Conservation (phyloP, 2,113 vertebrate genomes). For the Geococcyx californianus region DNA sequence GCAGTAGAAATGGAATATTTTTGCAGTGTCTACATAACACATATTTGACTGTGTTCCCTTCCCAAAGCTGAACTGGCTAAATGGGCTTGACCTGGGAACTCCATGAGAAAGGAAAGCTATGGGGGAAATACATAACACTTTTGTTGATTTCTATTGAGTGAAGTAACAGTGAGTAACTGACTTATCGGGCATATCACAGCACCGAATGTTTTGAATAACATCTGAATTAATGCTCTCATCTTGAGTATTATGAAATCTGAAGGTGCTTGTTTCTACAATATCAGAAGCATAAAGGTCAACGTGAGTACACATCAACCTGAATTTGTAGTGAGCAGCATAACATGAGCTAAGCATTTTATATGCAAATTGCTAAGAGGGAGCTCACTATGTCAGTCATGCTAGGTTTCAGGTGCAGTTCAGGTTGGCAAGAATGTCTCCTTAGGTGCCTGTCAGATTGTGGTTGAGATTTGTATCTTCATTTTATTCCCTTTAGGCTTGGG, state of each 20-base stretch:
- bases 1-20: background rate
- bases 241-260: background rate
- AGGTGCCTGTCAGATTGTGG: background rate
- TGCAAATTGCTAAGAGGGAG: background rate
- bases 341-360: background rate
- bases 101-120: background rate
- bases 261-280: background rate
- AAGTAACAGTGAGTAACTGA: background rate
- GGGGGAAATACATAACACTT: too few relatives aligned
- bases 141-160: too few relatives aligned
- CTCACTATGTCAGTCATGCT: background rate
- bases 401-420: background rate
- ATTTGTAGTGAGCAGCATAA: background rate
- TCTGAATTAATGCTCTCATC: background rate
- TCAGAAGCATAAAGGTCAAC: background rate
- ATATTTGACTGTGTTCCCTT: background rate
- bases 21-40: background rate
- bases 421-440: background rate
- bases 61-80: background rate
- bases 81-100: background rate
- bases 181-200: background rate
- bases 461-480: background rate
- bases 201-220: background rate
- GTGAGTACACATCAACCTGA: background rate
- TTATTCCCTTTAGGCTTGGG: background rate